These are phyloP conservation scores for Drosophila seguyi DNA, from an alignment of 1,140 invertebrate genomes.

Conservation along the genomic window DNA sequence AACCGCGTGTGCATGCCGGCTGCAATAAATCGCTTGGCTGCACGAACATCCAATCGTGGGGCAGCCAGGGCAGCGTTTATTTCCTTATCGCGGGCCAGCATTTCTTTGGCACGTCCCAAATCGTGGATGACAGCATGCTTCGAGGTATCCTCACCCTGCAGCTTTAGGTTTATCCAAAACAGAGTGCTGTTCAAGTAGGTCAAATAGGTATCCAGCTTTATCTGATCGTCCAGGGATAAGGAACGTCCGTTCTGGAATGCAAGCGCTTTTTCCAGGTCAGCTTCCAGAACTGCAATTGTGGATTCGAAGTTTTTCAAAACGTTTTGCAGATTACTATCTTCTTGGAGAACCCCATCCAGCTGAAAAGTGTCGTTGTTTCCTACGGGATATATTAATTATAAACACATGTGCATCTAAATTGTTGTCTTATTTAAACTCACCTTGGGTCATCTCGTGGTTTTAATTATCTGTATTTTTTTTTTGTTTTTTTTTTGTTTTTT, in stretches of 20 bases:
- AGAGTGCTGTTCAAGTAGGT: constrained; percentile 55
- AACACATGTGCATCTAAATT: neutral
- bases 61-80: constrained; percentile 38
- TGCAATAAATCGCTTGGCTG: constrained; percentile 59
- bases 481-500: too few species aligned
- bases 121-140: constrained; percentile 62
- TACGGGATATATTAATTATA: neutral
- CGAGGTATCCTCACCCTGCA: constrained; percentile 47
- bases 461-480: neutral
- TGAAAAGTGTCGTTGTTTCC: neutral
- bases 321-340: constrained; percentile 23
- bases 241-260: neutral
- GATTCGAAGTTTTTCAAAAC: constrained; percentile 36
- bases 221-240: constrained; percentile 42
- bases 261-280: constrained; percentile 36
- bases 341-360: constrained; percentile 4
- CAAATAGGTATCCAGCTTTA: constrained; percentile 62
- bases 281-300: constrained; percentile 39
- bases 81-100: constrained; percentile 58
- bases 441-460: neutral
- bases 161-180: constrained; percentile 60
- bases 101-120: constrained; percentile 50
- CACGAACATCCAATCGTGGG: constrained; percentile 49
- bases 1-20: constrained; percentile 57
- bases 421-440: neutral